Percentiles rank a stretch among this genome's conserved stretches.
Conservation (phyloP, 2,113 vertebrate genomes). For the Ageneiosus marmoratus region DNA sequence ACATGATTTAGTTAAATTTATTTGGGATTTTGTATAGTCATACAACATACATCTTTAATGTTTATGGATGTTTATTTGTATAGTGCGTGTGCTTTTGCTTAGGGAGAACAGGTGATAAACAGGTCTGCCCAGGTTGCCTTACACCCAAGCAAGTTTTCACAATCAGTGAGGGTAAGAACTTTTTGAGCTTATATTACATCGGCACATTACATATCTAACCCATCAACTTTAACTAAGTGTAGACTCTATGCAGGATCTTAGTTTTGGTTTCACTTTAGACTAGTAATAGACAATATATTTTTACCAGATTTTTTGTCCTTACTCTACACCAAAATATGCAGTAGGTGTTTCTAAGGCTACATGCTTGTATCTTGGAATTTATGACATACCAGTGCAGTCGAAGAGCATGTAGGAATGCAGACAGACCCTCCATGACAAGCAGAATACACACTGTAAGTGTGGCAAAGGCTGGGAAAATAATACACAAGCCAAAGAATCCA, state of each 20-base stretch:
- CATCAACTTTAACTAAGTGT: neutral
- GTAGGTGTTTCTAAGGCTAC: neutral
- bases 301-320: neutral
- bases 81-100: neutral
- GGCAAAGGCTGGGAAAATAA: constrained; percentile 88
- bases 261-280: neutral
- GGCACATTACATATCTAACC: neutral
- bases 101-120: neutral
- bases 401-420: constrained; percentile 92
- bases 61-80: neutral
- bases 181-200: neutral
- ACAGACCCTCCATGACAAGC: constrained; percentile 96
- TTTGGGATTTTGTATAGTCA: neutral
- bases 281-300: neutral
- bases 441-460: constrained; percentile 90
- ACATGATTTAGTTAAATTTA: neutral
- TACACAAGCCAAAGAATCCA: constrained; percentile 81
- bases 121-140: constrained; percentile 3
- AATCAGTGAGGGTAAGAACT: neutral
- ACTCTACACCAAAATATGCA: neutral
- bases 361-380: neutral
- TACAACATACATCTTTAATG: neutral
- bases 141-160: neutral
- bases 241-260: neutral
- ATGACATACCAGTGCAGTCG: constrained; percentile 92